Evolutionary conservation across 2,888 invertebrate species (phyloP).

Genomic region (Sepiola atlantica): DNA sequence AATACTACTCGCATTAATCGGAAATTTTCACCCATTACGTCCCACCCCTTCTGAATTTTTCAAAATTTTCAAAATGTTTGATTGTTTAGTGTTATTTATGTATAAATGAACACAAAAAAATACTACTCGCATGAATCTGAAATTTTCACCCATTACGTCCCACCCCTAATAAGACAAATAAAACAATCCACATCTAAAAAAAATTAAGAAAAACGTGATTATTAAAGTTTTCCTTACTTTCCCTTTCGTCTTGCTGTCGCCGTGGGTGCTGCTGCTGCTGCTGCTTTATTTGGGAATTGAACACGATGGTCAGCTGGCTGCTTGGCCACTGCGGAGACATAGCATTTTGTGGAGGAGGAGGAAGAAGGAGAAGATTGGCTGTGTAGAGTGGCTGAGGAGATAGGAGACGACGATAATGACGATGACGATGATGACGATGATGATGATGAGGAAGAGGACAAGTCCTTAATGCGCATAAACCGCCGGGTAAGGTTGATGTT

Average conservation of each 20-base stretch:
- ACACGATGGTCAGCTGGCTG: constrained; percentile 38
- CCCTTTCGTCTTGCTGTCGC: constrained; percentile 42
- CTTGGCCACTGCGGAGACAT: constrained; percentile 43
- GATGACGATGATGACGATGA: constrained; percentile 37
- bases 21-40: no score
- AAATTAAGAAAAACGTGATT: background rate
- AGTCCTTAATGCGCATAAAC: constrained; percentile 41
- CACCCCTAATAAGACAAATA: no score
- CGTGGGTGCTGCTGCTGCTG: background rate
- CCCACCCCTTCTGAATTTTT: no score
- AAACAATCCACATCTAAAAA: background rate
- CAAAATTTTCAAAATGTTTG: no score
- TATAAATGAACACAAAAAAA: no score
- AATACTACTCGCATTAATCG: no score
- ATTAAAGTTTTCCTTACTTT: constrained; percentile 45
- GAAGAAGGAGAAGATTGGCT: constrained; percentile 23
- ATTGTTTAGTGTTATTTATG: no score
- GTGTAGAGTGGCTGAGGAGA: constrained; percentile 32
- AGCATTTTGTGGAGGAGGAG: constrained; percentile 41
- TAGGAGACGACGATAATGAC: constrained; percentile 4
- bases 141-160: no score
- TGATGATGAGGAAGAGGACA: constrained; percentile 40
- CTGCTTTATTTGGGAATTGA: constrained; percentile 38
- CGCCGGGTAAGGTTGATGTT: constrained; percentile 44
- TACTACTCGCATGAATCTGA: no score